Conservation (phyloP, 2,797 vertebrate genomes). For the Tokudaia muenninki region DNA sequence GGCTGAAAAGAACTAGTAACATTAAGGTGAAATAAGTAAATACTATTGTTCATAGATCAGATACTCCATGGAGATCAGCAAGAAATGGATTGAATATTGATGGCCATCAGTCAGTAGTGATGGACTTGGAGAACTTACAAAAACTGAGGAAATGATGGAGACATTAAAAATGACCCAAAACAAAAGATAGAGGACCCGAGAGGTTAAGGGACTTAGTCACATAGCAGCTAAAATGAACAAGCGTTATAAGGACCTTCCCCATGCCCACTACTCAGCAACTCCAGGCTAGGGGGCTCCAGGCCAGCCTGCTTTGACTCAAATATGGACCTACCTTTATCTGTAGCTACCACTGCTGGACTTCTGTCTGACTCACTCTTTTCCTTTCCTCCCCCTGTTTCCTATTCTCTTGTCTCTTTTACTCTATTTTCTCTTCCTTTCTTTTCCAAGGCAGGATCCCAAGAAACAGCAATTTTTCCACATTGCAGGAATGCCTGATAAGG, state of each 20-base stretch:
- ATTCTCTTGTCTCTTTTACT: neutral
- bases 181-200: neutral
- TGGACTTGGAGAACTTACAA: slow-evolving; percentile 7
- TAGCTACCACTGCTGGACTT: neutral
- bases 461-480: neutral
- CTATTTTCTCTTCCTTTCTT: neutral
- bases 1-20: neutral
- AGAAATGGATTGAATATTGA: neutral
- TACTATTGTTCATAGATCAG: neutral
- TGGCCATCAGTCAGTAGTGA: neutral
- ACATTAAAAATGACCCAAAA: slow-evolving; percentile 2
- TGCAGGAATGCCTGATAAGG: neutral
- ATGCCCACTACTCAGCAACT: neutral
- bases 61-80: neutral
- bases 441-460: neutral
- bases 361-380: neutral
- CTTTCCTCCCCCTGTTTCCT: neutral
- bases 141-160: neutral
- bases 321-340: neutral
- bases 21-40: neutral
- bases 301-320: slow-evolving; percentile 6
- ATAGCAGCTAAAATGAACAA: neutral
- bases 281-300: too few species aligned
- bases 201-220: neutral
- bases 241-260: neutral